These are phyloP conservation scores for Priocnemis perturbator DNA, from an alignment of 2,888 invertebrate species.

Conservation along the genomic window DNA sequence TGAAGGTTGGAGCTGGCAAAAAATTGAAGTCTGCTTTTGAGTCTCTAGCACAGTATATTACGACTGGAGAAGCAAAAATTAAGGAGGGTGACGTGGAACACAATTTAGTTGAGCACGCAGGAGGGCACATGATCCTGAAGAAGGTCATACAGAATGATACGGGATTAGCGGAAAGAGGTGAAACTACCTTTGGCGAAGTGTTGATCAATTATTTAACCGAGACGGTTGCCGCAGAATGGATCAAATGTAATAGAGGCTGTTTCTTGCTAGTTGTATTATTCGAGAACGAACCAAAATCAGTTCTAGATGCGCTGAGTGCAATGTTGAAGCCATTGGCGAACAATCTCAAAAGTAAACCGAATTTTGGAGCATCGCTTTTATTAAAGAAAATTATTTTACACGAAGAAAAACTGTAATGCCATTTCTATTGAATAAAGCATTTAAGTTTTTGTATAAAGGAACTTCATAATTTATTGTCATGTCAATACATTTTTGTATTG, in stretches of 20 bases:
- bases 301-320: constrained; percentile 75
- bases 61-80: constrained; percentile 77
- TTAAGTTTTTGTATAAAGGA: neutral
- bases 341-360: constrained; percentile 77
- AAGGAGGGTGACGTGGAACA: constrained; percentile 70
- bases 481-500: too few species aligned
- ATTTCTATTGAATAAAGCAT: constrained; percentile 9
- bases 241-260: constrained; percentile 85
- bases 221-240: constrained; percentile 80
- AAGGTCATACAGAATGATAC: constrained; percentile 84
- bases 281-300: constrained; percentile 78
- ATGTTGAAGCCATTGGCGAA: constrained; percentile 76
- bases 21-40: constrained; percentile 75
- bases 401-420: constrained; percentile 1
- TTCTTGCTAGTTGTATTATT: constrained; percentile 83
- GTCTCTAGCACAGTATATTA: constrained; percentile 75
- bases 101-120: constrained; percentile 82
- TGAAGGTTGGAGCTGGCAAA: constrained; percentile 80
- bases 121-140: constrained; percentile 86
- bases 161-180: constrained; percentile 71
- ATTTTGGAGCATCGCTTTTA: constrained; percentile 81
- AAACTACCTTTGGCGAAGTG: constrained; percentile 77
- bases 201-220: constrained; percentile 77
- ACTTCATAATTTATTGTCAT: too few species aligned
- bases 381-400: constrained; percentile 74